phyloP scores from a whole-genome alignment of 1,140 invertebrate species.

The Formica exsecta region DNA sequence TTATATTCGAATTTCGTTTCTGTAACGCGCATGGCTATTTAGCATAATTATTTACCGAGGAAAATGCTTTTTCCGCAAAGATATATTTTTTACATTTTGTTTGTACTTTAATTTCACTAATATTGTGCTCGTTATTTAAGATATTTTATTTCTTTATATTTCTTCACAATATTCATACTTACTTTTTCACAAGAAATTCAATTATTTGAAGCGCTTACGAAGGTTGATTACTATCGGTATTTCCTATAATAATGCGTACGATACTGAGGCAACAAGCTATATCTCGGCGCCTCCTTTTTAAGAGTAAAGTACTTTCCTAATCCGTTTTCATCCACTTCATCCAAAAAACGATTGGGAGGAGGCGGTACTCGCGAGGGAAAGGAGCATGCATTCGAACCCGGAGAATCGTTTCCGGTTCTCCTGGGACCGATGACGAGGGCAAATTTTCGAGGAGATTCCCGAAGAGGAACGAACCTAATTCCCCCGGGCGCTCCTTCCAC shows the following conservation, averaged over 20 bases:
- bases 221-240: background rate
- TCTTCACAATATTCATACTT: background rate
- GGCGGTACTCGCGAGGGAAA: background rate
- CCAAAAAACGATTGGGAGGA: conserved; percentile 52
- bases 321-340: conserved; percentile 53
- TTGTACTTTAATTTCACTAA: background rate
- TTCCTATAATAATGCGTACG: background rate
- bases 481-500: conserved; percentile 60
- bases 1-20: conserved; percentile 45
- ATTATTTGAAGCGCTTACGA: conserved; percentile 19
- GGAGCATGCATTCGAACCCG: conserved; percentile 34
- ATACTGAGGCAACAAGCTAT: background rate
- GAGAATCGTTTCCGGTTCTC: conserved; percentile 72
- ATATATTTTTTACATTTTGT: background rate
- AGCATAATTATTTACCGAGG: conserved; percentile 28
- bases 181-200: background rate
- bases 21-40: background rate
- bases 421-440: conserved; percentile 75
- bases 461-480: conserved; percentile 73
- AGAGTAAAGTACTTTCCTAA: conserved; percentile 44
- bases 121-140: background rate
- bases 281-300: background rate
- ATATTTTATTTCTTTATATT: background rate
- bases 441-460: conserved; percentile 74
- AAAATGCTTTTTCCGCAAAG: background rate